A percentile compares a stretch with the other conserved stretches of the same genome.
Conservation (phyloP, 1,140 invertebrate species). For the Drosophila lowei region DNA sequence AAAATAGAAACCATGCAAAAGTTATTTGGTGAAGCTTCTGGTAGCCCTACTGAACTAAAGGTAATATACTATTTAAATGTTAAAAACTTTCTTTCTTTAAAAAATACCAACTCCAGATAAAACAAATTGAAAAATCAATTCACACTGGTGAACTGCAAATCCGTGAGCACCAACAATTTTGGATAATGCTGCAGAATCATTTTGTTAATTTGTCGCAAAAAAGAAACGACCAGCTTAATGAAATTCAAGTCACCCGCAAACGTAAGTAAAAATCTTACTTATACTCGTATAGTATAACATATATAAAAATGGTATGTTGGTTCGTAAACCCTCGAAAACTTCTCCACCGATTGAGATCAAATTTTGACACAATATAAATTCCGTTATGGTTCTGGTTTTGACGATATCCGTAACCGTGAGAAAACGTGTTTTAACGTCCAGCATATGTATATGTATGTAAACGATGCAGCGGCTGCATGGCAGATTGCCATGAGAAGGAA, state of each 20-base stretch:
- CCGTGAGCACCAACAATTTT: slow-evolving; percentile 87
- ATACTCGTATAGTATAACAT: neutral
- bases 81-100: neutral
- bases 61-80: slow-evolving; percentile 66
- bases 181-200: slow-evolving; percentile 89
- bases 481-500: too few relatives aligned
- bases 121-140: slow-evolving; percentile 86
- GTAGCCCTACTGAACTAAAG: slow-evolving; percentile 84
- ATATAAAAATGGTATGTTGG: too few relatives aligned
- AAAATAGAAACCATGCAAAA: slow-evolving; percentile 71
- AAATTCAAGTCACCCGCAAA: slow-evolving; percentile 88
- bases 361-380: too few relatives aligned
- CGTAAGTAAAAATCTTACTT: slow-evolving; percentile 83
- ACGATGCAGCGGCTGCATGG: too few relatives aligned
- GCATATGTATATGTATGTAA: too few relatives aligned
- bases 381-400: too few relatives aligned
- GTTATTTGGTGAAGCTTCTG: slow-evolving; percentile 62
- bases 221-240: slow-evolving; percentile 86
- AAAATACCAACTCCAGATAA: slow-evolving; percentile 75
- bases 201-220: slow-evolving; percentile 87
- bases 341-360: too few relatives aligned
- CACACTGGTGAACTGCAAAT: slow-evolving; percentile 85
- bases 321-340: too few relatives aligned
- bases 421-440: too few relatives aligned
- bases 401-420: too few relatives aligned